These are phyloP conservation scores for Felis chaus DNA, from an alignment of 2,113 vertebrate genomes.

Conservation along the genomic window DNA sequence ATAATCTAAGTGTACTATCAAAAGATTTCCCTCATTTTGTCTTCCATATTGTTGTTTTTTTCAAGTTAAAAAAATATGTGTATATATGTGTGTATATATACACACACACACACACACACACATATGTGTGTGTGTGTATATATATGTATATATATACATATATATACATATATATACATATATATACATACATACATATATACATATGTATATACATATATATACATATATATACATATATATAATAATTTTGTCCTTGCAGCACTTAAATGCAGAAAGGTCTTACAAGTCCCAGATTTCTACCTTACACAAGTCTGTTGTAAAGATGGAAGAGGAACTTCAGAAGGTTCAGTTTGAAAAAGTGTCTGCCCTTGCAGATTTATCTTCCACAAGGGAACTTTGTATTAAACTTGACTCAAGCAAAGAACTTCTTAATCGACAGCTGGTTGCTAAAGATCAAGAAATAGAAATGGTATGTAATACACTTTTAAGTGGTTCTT, in stretches of 20 bases:
- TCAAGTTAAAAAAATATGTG: neutral
- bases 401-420: slow-evolving; percentile 86
- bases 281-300: slow-evolving; percentile 82
- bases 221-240: too few relatives aligned
- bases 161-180: too few relatives aligned
- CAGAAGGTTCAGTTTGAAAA: slow-evolving; percentile 80
- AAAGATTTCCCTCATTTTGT: slow-evolving; percentile 30
- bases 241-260: slow-evolving; percentile 57
- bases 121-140: neutral
- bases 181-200: too few relatives aligned
- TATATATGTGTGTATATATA: neutral
- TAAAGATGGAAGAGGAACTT: slow-evolving; percentile 85
- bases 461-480: slow-evolving; percentile 82
- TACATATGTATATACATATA: too few relatives aligned
- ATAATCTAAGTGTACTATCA: neutral
- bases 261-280: slow-evolving; percentile 83
- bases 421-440: slow-evolving; percentile 85
- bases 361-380: slow-evolving; percentile 81
- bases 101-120: too few relatives aligned
- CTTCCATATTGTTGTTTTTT: neutral
- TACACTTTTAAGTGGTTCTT: slow-evolving; percentile 27
- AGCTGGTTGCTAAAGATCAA: slow-evolving; percentile 81
- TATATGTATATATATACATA: too few relatives aligned
- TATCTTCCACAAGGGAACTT: slow-evolving; percentile 84
- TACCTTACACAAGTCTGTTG: slow-evolving; percentile 81